Evolutionary conservation across 2,888 invertebrate species (phyloP).

Genomic region (Tetheella fluctuosa): DNA sequence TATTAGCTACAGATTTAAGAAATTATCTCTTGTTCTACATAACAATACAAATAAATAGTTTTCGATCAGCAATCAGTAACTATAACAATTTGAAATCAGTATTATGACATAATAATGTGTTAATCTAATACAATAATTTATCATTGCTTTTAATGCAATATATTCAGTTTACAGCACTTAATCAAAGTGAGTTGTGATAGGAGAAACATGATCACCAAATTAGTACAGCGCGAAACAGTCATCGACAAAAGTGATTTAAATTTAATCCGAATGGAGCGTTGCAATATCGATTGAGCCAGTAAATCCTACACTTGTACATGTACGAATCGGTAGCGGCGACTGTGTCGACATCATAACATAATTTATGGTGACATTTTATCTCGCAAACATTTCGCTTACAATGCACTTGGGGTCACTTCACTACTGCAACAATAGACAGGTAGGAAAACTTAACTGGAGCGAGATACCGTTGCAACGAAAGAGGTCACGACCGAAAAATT

Average conservation of each 20-base stretch:
- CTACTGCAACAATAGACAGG: constrained; percentile 34
- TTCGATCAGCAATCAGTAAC: neutral
- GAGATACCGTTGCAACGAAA: constrained; percentile 60
- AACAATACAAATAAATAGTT: too few species aligned
- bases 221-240: constrained; percentile 39
- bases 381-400: constrained; percentile 32
- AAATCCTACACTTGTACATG: constrained; percentile 59
- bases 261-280: constrained; percentile 36
- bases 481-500: constrained; percentile 45
- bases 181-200: constrained; percentile 31
- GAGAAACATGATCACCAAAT: constrained; percentile 41
- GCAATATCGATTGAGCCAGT: constrained; percentile 54
- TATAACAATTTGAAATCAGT: neutral
- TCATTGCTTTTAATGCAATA: constrained; percentile 10
- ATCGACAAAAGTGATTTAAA: constrained; percentile 45
- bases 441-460: constrained; percentile 46
- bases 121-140: neutral
- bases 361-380: constrained; percentile 64
- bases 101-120: neutral
- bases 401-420: constrained; percentile 1
- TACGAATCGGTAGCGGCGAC: constrained; percentile 59
- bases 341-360: constrained; percentile 60
- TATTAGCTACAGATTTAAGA: too few species aligned
- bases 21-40: neutral
- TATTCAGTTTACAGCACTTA: constrained; percentile 31